Base-by-base conservation (phyloP, 2,113 vertebrate genomes). In the Clupea harengus region DNA sequence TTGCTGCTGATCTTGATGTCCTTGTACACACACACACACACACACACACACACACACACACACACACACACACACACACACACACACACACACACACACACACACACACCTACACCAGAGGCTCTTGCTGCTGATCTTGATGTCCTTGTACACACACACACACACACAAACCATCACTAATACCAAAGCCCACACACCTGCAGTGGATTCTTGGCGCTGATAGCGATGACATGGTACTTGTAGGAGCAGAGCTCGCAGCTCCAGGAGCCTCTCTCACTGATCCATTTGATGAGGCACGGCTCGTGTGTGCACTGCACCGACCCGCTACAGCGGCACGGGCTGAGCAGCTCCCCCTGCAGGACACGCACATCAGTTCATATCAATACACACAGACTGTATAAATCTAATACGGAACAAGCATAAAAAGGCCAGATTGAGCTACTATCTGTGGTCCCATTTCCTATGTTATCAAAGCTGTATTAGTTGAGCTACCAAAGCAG, bases 171-270 rank as follows among this genome's bases (percentile, higher is more conserved):
- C 39, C 39, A 39, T 39, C 39, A 39, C 39, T 39, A 39, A 39
- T 39, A 39, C 39, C 39, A 39, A n/a, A 11, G 17, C 64, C 25
- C 57, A 45, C 32, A 83, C 94, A 97, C 96, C 96, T 97, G 97
- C 89, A 97, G 96, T 83, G 97, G 97, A 92, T 97, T 97, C 94
- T 97, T 97, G 93, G 97, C 97, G 95, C 96, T 97, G 94, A 97
- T 97, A 93, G 96, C 95, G 88, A 97, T 95, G 92, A 97, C 97
- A 22, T 97, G 97, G 88, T 97, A 97, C 91, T 97, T 97, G 94
- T 97, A 97, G 94, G 97, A 97, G 92, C 97, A 97, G 85, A 97
- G 94, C 89, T 97, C 97, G 81, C 97, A 97, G 92, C 96, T 97
- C 97, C 97, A 97, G 89, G 96, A 97, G 87, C 97, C 97, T 45